Base-by-base conservation (phyloP, 2,888 invertebrate genomes). In the Eupsilia transversa region DNA sequence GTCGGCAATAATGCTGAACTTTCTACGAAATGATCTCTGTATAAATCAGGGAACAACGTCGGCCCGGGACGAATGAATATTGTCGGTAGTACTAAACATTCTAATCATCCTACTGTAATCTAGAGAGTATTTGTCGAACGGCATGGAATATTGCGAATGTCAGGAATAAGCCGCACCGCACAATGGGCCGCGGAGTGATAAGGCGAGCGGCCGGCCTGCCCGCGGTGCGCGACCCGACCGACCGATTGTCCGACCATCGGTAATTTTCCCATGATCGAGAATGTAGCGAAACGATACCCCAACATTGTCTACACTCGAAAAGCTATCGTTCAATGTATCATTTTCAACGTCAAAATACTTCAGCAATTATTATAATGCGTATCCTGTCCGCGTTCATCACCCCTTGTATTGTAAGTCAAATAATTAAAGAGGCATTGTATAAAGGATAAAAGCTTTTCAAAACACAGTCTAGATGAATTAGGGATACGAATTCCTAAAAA, bases 251-350 rank as follows among this genome's bases (percentile, higher is more conserved):
- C 84, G 80, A 70, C 88, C 91, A 94, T 94, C 94, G 84, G 90
- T 88, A 89, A 93, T 91, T 92, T 95, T 94, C 94, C 94, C 94
- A 94, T 95, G 94, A 94, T 94, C 92, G 91, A 86, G 88, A 90
- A 89, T 89, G 88, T 88, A 84, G 80, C 86, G 79, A 84, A 86
- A 86, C 86, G 92, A 93, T 94, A 92, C 89, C 87, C 85, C 89
- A 89, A 90, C 92, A 90, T 92, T 92, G 90, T 90, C 88, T 89
- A 68, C 33, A 85, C 83, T 77, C 72, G 73, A 84, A 83, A 83
- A 85, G 80, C 88, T 82, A 89, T 91, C 88, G 80, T 85, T 88
- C 87, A 88, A 89, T 88, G 71, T 72, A 87, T 90, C 90, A 90
- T 90, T 86, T 86, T 83, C 80, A 80, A 82, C 70, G 74, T 74